Percentiles rank a stretch among this genome's conserved stretches.
phyloP scores from a whole-genome alignment of 2,113 vertebrate species.

The Cheirogaleus medius region DNA sequence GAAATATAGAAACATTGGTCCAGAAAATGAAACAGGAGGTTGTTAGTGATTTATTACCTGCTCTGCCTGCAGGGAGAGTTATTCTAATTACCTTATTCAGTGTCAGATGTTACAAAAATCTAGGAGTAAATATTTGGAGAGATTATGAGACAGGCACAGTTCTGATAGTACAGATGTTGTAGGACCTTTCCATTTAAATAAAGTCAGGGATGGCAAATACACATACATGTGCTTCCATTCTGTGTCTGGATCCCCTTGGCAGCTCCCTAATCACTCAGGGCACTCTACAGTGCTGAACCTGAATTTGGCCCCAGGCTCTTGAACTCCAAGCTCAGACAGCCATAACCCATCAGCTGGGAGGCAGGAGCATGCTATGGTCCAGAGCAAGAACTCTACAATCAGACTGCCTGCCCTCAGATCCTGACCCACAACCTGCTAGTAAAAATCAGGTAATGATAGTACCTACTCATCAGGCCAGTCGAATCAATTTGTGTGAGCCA shows the following conservation, averaged over 20 bases:
- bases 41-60: neutral
- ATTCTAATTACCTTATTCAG: neutral
- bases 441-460: neutral
- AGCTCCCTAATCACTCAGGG: neutral
- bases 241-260: neutral
- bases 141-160: neutral
- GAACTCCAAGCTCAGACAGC: neutral
- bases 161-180: neutral
- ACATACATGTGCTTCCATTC: neutral
- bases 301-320: neutral
- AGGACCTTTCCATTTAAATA: neutral
- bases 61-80: neutral
- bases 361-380: fast-evolving
- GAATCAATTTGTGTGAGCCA: neutral
- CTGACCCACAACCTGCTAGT: neutral
- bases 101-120: constrained; percentile 34
- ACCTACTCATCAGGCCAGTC: neutral
- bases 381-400: neutral
- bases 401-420: neutral
- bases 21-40: neutral
- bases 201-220: neutral
- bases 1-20: neutral
- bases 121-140: constrained; percentile 23
- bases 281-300: neutral
- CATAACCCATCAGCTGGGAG: neutral